Evolutionary conservation across 1,140 invertebrate genomes (phyloP).

Genomic region (Oedothorax gibbosus): DNA sequence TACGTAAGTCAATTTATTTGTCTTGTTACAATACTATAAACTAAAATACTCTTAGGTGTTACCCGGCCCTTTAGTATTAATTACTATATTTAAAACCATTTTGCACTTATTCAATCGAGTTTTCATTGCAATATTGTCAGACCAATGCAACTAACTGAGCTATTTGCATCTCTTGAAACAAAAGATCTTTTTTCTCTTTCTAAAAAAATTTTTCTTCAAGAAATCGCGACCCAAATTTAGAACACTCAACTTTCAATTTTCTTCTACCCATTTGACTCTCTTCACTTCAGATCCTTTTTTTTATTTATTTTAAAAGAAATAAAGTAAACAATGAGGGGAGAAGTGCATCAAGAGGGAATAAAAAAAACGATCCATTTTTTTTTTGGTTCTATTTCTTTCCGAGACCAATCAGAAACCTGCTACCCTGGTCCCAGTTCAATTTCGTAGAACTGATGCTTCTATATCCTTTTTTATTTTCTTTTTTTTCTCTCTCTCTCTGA

Average conservation of each 20-base stretch:
- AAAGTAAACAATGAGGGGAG: constrained; percentile 34
- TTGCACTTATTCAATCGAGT: too few relatives aligned
- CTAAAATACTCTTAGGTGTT: too few relatives aligned
- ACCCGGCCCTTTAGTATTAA: too few relatives aligned
- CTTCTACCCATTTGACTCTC: constrained; percentile 51
- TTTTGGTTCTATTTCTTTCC: constrained; percentile 23
- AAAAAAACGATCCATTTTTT: constrained; percentile 24
- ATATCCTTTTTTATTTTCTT: constrained; percentile 16
- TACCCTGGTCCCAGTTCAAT: constrained; percentile 52
- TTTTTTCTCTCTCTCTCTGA: constrained; percentile 13
- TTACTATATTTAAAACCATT: too few relatives aligned
- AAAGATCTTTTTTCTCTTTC: constrained; percentile 8
- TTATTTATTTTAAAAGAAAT: not conserved
- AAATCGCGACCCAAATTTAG: constrained; percentile 50
- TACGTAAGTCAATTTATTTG: too few relatives aligned
- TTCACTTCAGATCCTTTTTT: not conserved
- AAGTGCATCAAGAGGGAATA: constrained; percentile 35
- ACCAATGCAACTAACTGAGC: constrained; percentile 22
- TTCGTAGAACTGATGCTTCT: constrained; percentile 49
- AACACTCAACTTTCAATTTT: constrained; percentile 59
- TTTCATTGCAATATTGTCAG: too few relatives aligned
- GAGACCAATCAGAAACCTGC: constrained; percentile 56
- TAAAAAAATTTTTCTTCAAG: not conserved
- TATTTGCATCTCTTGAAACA: constrained; percentile 41
- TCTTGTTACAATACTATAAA: too few relatives aligned